phyloP scores from a whole-genome alignment of 1,140 invertebrate genomes.

The Onthophagus taurus region DNA sequence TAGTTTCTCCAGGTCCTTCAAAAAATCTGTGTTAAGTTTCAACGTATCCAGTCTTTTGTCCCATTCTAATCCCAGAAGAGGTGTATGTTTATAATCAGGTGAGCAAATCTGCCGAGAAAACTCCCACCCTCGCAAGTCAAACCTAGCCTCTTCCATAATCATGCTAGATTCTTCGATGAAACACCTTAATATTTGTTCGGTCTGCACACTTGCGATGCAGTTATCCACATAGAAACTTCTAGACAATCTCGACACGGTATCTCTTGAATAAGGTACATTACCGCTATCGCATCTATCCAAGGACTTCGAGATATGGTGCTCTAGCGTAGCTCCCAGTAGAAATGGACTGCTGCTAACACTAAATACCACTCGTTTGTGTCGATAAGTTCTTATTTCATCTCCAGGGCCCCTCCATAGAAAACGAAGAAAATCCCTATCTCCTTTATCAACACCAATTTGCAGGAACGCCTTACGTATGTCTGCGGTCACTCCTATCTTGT shows the following conservation, averaged over 20 bases:
- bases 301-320: constrained; percentile 4
- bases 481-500: constrained; percentile 27
- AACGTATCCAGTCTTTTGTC: neutral
- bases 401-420: constrained; percentile 26
- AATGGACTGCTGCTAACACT: constrained; percentile 19
- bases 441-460: constrained; percentile 25
- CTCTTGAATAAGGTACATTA: neutral
- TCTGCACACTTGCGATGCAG: constrained; percentile 20
- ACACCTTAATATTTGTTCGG: constrained; percentile 11
- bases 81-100: constrained; percentile 2
- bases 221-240: constrained; percentile 28
- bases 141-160: too few species aligned
- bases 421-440: constrained; percentile 26
- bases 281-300: constrained; percentile 5
- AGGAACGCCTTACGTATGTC: constrained; percentile 35
- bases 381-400: constrained; percentile 13
- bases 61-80: neutral
- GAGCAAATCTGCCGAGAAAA: neutral
- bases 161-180: too few species aligned
- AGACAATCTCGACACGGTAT: constrained; percentile 4
- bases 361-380: constrained; percentile 22
- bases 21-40: neutral
- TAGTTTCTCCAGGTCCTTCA: constrained; percentile 11
- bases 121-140: constrained; percentile 6
- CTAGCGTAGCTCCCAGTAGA: constrained; percentile 14